Evolutionary conservation across 2,113 vertebrate genomes (phyloP), one percentile per base, ranked within the genome.

Genomic region (Melanerpes formicivorus): DNA sequence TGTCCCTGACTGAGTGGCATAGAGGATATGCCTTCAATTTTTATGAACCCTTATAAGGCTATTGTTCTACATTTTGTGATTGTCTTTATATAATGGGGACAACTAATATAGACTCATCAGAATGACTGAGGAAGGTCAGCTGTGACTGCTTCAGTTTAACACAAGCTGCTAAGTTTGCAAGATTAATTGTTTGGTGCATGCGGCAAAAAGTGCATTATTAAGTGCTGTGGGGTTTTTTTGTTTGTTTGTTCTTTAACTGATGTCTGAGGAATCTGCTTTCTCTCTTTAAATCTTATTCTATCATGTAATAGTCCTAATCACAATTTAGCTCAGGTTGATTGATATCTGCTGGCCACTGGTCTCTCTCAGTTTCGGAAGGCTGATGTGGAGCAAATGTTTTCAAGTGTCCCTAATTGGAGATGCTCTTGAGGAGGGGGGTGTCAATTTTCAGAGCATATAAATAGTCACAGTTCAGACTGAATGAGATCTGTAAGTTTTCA

Each of bases 31-130:
- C 48, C 67, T 90, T 90, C 88, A 92, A 29, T 85, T 95, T 96
- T 95, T 93, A 93, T 96, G 90, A 96, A 69, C 87, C 21, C 64
- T 88, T 30, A 29, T 88, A 77, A 84, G 60, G 95, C 89, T 77
- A 59, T 69, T 96, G 90, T 88, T 92, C 92, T 96, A 85, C 74
- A 88, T 16, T 96, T 91, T 94, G 90, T 95, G 90, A 96, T 96
- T 91, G 72, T 46, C 78, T 65, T 96, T 96, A 94, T 87, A 85
- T 95, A 96, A 96, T 90, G 83, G 89, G 92, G 85, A 60, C 90
- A 79, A 23, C 81, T 87, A 72, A 94, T 90, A 84, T 17, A 93
- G 84, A 42, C 55, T 80, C 77, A 75, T 93, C 90, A 90, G 74
- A 75, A 50, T 62, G 87, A 82, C 93, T 87, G 93, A 88, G 88